These are phyloP conservation scores for Drosophila mimetica DNA, from an alignment of 2,888 invertebrate genomes.

Conservation along the genomic window DNA sequence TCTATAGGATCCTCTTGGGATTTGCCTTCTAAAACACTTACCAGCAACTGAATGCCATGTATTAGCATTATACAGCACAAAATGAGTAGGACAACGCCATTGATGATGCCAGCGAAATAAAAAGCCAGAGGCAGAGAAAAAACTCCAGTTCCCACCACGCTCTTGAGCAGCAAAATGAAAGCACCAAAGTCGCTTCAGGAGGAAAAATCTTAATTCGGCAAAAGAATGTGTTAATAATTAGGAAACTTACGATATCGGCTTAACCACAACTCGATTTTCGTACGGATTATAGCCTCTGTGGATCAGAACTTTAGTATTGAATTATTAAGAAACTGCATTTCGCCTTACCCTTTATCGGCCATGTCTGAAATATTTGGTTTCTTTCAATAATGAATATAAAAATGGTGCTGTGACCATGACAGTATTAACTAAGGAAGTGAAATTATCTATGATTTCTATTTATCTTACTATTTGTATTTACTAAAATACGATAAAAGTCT, in stretches of 20 bases:
- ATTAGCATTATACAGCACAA: constrained; percentile 23
- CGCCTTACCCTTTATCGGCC: constrained; percentile 14
- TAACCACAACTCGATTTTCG: constrained; percentile 27
- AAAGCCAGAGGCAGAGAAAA: constrained; percentile 64
- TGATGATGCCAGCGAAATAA: constrained; percentile 35
- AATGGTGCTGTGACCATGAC: background rate
- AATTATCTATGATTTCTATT: background rate
- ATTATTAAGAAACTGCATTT: no score
- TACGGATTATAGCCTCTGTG: constrained; percentile 52
- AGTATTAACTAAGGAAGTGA: background rate
- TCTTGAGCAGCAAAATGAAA: constrained; percentile 50
- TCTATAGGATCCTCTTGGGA: background rate
- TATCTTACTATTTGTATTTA: no score
- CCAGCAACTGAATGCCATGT: constrained; percentile 59
- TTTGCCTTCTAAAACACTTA: constrained; percentile 8
- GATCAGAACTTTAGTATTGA: background rate
- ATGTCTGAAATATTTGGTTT: background rate
- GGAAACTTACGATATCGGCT: constrained; percentile 50
- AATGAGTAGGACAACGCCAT: constrained; percentile 40
- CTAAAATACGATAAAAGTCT: no score
- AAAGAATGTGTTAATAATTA: background rate
- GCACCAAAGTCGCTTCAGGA: constrained; percentile 25
- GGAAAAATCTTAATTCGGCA: no score
- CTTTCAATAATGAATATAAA: background rate
- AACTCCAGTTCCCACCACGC: constrained; percentile 55